These are phyloP conservation scores for Hypocryptadius cinnamomeus DNA, from an alignment of 2,113 vertebrate species.

Conservation along the genomic window DNA sequence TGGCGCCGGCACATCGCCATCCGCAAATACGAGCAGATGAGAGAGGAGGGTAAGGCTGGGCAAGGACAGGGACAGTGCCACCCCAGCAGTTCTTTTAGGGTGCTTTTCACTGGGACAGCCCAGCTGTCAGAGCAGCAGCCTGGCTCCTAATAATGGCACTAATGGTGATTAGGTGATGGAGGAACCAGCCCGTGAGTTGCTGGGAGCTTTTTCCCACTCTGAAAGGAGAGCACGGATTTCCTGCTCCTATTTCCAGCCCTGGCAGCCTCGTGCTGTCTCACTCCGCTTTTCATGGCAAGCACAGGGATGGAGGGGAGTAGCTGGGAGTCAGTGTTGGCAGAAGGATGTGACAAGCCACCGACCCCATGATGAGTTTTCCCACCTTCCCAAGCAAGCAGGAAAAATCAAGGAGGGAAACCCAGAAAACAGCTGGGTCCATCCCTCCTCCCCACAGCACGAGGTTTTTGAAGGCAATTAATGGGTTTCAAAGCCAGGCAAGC, in stretches of 20 bases:
- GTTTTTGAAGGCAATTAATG: background rate
- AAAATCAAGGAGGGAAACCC: background rate
- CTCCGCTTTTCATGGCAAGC: background rate
- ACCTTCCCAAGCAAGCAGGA: fast-evolving
- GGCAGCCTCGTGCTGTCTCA: background rate
- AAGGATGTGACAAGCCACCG: background rate
- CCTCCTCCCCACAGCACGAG: background rate
- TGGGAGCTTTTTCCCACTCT: background rate
- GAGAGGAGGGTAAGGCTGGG: constrained; percentile 83
- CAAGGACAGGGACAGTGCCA: fast-evolving
- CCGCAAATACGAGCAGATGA: constrained; percentile 92
- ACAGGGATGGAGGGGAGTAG: background rate
- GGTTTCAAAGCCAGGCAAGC: background rate
- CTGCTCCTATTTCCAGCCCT: background rate
- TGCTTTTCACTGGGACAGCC: background rate
- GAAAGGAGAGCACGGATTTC: background rate
- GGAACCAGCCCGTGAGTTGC: fast-evolving
- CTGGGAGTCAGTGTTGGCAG: background rate
- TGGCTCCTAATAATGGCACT: background rate
- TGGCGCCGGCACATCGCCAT: constrained; percentile 84
- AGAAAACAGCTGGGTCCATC: background rate
- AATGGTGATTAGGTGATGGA: background rate
- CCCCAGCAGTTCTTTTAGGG: too few species aligned
- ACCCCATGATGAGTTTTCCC: background rate
- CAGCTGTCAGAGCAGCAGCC: background rate